Evolutionary conservation across 2,113 vertebrate species (phyloP).

Genomic region (Lycaon pictus): DNA sequence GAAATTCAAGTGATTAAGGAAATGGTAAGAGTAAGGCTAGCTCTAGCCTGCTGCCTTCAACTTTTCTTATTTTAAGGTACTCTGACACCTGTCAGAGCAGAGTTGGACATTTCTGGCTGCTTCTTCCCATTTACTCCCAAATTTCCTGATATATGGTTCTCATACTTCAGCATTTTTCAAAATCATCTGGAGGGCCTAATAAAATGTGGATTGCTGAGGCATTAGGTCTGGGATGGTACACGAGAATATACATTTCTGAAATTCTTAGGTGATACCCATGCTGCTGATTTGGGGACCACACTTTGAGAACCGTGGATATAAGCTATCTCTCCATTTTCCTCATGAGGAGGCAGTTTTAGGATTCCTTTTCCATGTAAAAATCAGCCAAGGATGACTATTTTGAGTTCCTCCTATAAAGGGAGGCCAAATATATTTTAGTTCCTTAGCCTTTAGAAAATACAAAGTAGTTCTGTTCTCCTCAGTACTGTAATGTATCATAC

Average conservation of each 20-base stretch:
- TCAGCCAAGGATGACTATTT: background rate
- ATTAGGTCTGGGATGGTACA: background rate
- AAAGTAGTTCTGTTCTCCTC: background rate
- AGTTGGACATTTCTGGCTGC: background rate
- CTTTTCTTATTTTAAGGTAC: background rate
- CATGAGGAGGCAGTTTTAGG: background rate
- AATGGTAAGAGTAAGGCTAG: slow-evolving; percentile 89
- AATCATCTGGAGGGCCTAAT: background rate
- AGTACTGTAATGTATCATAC: background rate
- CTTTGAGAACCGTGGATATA: background rate
- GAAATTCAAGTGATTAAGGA: slow-evolving; percentile 92
- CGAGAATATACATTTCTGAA: background rate
- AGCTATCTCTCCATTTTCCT: background rate
- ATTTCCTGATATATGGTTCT: slow-evolving; percentile 21
- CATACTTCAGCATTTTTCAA: slow-evolving; percentile 1
- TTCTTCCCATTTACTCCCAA: background rate
- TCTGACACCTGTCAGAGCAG: background rate
- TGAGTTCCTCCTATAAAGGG: background rate
- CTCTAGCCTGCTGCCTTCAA: background rate
- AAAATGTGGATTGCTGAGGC: background rate
- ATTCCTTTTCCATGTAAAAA: background rate
- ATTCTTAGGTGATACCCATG: background rate
- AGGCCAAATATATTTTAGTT: background rate
- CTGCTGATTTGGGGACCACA: background rate
- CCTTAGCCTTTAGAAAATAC: background rate